phyloP scores from a whole-genome alignment of 2,113 vertebrate species.

The rat (Rattus norvegicus) region GRCr8 NC_086031.1:73278501-73279000 shows the following conservation, averaged over 20 bases:
- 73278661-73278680: neutral
- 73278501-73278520: neutral
- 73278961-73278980: neutral
- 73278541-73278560: neutral
- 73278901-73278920: neutral
- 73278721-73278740: slow-evolving; percentile 4
- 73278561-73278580: slow-evolving; percentile 1
- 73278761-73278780: neutral
- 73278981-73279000: neutral
- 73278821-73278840: neutral
- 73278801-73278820: neutral
- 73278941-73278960: neutral
- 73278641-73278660: neutral
- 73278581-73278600: neutral
- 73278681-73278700: neutral
- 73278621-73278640: neutral
- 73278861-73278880: neutral
- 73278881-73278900: neutral
- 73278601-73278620: neutral
- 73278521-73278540: neutral
- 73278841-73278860: neutral
- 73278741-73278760: neutral
- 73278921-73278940: neutral
- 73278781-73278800: neutral
- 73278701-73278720: neutral